Conservation (phyloP, 2,113 vertebrate genomes). For the Procavia capensis region DNA sequence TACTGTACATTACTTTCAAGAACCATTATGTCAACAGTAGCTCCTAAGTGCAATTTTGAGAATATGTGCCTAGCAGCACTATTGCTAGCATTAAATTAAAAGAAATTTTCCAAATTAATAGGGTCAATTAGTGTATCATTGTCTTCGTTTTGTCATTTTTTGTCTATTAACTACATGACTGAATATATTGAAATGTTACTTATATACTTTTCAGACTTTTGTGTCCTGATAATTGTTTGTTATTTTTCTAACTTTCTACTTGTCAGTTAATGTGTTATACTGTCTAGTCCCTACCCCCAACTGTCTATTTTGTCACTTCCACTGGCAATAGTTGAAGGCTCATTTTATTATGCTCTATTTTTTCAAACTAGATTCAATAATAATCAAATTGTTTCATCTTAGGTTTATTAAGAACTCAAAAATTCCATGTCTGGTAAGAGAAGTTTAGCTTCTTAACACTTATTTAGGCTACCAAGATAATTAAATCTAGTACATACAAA, state of each 20-base stretch:
- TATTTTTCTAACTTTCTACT: not conserved
- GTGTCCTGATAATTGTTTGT: not conserved
- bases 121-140: not conserved
- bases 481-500: constrained; percentile 29
- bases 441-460: not conserved
- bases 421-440: not conserved
- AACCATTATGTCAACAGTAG: constrained; percentile 26
- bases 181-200: not conserved
- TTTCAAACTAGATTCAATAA: constrained; percentile 40
- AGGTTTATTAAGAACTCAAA: constrained; percentile 11
- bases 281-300: not conserved
- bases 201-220: not conserved
- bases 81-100: constrained; percentile 1
- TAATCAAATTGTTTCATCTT: constrained; percentile 25
- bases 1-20: not conserved
- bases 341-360: constrained; percentile 40
- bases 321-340: constrained; percentile 29
- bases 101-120: constrained; percentile 9
- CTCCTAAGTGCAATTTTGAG: not conserved
- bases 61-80: not conserved
- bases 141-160: not conserved
- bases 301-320: not conserved
- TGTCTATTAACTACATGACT: not conserved
- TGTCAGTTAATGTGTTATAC: not conserved
- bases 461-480: not conserved